Evolutionary conservation across 64 coral and sea anemone species (phyloP).

Genomic region (Actinia equina): DNA sequence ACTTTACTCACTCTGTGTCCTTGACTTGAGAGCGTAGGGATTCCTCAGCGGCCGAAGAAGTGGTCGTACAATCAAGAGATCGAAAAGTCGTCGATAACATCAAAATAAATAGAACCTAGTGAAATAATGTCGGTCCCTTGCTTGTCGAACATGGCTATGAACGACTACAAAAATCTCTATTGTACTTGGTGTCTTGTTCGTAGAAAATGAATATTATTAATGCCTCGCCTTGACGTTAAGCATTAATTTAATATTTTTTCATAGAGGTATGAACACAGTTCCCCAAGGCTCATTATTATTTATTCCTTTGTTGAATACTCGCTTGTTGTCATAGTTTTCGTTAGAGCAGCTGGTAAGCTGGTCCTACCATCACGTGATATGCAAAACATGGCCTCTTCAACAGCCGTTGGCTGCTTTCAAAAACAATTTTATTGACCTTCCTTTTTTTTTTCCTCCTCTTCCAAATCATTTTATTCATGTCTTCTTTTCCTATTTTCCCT

Average conservation of each 20-base stretch:
- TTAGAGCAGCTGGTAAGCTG: background rate
- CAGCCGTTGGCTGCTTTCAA: no score
- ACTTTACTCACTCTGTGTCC: background rate
- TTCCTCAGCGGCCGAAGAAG: background rate
- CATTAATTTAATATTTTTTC: background rate
- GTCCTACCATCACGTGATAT: background rate
- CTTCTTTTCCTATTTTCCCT: no score
- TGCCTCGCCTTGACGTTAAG: background rate
- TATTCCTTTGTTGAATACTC: background rate
- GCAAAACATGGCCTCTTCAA: background rate
- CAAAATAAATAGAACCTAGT: background rate
- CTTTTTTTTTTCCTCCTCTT: no score
- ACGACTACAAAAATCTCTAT: background rate
- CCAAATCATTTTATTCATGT: no score
- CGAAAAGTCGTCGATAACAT: background rate
- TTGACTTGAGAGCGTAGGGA: background rate
- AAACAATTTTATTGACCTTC: no score
- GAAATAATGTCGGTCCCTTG: background rate
- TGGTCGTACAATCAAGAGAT: background rate
- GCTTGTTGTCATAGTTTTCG: background rate
- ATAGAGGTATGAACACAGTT: background rate
- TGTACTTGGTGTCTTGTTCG: background rate
- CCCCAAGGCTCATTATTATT: background rate
- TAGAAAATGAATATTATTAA: background rate
- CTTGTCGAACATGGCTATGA: background rate